Evolutionary conservation across 2,888 invertebrate genomes (phyloP).

Genomic region (Phaonia tiefii): DNA sequence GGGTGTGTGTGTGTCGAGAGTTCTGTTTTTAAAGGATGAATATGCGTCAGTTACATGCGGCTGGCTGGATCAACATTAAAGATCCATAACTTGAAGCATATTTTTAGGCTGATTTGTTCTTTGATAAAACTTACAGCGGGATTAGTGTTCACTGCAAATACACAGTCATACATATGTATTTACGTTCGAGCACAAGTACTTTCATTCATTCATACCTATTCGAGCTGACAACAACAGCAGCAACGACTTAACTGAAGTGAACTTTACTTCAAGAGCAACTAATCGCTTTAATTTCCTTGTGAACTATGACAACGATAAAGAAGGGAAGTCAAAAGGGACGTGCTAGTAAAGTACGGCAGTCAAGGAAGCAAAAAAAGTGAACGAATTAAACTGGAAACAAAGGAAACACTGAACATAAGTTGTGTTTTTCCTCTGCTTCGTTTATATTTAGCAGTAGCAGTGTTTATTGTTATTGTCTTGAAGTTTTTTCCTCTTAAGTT

Average conservation of each 20-base stretch:
- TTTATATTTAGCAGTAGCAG: constrained; percentile 25
- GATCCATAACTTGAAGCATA: constrained; percentile 17
- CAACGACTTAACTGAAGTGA: constrained; percentile 29
- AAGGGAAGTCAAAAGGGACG: constrained; percentile 4
- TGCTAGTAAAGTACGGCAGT: background rate
- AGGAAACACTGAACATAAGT: constrained; percentile 23
- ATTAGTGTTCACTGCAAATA: constrained; percentile 30
- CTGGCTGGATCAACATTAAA: background rate
- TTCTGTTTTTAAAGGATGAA: background rate
- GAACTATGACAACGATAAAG: background rate
- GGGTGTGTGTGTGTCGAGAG: background rate
- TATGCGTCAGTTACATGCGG: background rate
- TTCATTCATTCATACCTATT: background rate
- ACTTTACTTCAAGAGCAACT: constrained; percentile 40
- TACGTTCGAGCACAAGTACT: background rate
- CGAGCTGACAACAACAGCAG: constrained; percentile 1
- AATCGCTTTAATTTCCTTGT: constrained; percentile 39
- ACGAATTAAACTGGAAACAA: constrained; percentile 25
- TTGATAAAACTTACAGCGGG: background rate
- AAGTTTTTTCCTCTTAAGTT: background rate
- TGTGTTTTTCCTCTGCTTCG: constrained; percentile 5
- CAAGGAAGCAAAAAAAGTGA: background rate
- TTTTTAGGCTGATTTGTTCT: constrained; percentile 19
- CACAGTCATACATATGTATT: constrained; percentile 14
- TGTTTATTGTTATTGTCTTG: constrained; percentile 22